These are phyloP conservation scores for Cephus sareptanus DNA, from an alignment of 2,888 invertebrate species.

Conservation along the genomic window DNA sequence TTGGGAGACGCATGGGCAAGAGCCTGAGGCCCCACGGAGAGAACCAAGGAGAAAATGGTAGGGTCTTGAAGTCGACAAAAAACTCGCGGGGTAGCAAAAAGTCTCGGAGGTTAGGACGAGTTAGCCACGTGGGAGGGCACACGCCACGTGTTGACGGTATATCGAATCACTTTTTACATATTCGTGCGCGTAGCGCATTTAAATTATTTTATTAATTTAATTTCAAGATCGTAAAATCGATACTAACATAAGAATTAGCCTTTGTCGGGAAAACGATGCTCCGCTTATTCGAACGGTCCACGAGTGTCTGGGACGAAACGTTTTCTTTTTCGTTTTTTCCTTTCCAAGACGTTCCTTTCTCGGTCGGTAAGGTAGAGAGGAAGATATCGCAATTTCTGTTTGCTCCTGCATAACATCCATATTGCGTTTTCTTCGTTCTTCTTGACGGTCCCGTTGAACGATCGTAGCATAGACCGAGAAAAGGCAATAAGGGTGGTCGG, in stretches of 20 bases:
- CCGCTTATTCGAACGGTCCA: background rate
- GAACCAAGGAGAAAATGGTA: background rate
- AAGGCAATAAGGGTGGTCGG: conserved; percentile 35
- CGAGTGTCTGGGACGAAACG: background rate
- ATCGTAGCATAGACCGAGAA: conserved; percentile 11
- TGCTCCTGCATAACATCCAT: background rate
- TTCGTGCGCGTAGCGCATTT: background rate
- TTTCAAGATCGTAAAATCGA: background rate
- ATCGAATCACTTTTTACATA: background rate
- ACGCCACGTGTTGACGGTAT: conserved; percentile 23
- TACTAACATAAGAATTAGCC: background rate
- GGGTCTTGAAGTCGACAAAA: conserved; percentile 21
- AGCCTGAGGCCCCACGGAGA: conserved; percentile 15
- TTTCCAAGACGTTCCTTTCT: background rate
- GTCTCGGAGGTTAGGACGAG: conserved; percentile 10
- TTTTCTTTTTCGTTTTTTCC: too few relatives aligned
- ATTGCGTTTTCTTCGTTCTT: background rate
- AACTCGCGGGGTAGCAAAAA: conserved; percentile 22
- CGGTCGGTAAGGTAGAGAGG: background rate
- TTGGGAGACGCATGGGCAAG: conserved; percentile 8
- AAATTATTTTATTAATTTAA: background rate
- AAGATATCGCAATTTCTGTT: background rate
- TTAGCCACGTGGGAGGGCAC: conserved; percentile 25
- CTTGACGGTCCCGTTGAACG: background rate
- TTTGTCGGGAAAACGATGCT: background rate